phyloP scores from a whole-genome alignment of 2,113 vertebrate species.

The Onychostruthus taczanowskii region DNA sequence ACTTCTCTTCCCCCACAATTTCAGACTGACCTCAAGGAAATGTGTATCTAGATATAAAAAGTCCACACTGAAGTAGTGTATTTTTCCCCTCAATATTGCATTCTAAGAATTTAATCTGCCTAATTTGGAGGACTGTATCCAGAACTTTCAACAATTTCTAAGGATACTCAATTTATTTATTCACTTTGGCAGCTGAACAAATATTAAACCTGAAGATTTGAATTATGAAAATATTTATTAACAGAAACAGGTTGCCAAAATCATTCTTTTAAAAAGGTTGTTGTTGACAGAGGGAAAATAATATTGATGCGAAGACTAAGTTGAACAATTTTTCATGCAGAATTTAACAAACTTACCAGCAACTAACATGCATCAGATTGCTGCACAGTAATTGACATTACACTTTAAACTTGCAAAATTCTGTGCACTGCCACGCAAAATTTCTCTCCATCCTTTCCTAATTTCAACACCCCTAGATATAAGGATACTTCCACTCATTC shows the following conservation, averaged over 20 bases:
- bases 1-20: background rate
- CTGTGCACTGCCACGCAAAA: constrained; percentile 69
- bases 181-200: background rate
- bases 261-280: constrained; percentile 19
- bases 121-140: background rate
- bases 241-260: background rate
- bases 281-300: constrained; percentile 37
- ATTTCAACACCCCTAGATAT: constrained; percentile 71
- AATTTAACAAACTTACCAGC: constrained; percentile 74
- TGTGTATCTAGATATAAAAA: background rate
- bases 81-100: background rate
- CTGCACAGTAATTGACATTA: constrained; percentile 28
- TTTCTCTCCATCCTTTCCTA: constrained; percentile 71
- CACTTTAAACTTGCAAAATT: constrained; percentile 73
- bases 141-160: background rate
- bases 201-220: background rate
- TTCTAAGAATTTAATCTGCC: background rate
- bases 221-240: background rate
- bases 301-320: constrained; percentile 65
- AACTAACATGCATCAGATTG: constrained; percentile 69
- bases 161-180: background rate
- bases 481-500: constrained; percentile 52
- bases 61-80: background rate
- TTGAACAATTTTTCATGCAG: constrained; percentile 67
- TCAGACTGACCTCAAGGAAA: background rate